Base-by-base conservation (phyloP, 2,113 vertebrate species). In the Ictidomys tridecemlineatus region DNA sequence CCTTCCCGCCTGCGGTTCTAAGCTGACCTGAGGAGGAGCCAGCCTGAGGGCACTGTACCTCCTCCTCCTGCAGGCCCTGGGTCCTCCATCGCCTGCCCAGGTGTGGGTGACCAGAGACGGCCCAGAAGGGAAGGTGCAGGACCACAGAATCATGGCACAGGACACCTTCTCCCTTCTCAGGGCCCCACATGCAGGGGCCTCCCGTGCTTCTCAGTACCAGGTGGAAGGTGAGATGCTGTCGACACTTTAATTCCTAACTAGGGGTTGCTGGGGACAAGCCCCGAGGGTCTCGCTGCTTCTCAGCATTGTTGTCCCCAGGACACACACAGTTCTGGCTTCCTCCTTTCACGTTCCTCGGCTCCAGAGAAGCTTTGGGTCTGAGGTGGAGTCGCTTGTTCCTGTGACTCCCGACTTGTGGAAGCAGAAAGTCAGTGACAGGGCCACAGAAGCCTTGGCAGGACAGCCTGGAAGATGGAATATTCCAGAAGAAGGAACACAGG, bases 91-190 rank as follows among this genome's bases (percentile, higher is more conserved):
- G 16, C 22, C 24, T 45, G 65, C 10, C 37, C 37, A n/a, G n/a
- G 26, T 16, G 5, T 26, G 10, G 26, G 11, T 34, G 12, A 58
- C 30, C 5, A 1, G 20, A 22, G 16, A 51, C 28, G 32, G 2
- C 32, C 4, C 32, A 72, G 9, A 91, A 1, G 28, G 14, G 42
- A 58, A 1, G 1, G 2, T 20, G 0, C 0, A 2, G 12, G 34
- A 42, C 26, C 6, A 58, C 39, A 65, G 12, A 11, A 18, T 5
- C 10, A 4, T 0, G 22, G 61, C 12, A 10, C 2, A 2, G 28
- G 20, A 42, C 8, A 4, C 30, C 5, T 3, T 13, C 5, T 37
- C 37, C 70, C 8, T 22, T 28, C 61, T 78, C 51, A 1, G 1
- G 37, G 18, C 37, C 32, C 39, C 58, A 16, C 34, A 26, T 20